These are phyloP conservation scores for Ammodytes dubius DNA, from an alignment of 2,113 vertebrate species.

Conservation along the genomic window DNA sequence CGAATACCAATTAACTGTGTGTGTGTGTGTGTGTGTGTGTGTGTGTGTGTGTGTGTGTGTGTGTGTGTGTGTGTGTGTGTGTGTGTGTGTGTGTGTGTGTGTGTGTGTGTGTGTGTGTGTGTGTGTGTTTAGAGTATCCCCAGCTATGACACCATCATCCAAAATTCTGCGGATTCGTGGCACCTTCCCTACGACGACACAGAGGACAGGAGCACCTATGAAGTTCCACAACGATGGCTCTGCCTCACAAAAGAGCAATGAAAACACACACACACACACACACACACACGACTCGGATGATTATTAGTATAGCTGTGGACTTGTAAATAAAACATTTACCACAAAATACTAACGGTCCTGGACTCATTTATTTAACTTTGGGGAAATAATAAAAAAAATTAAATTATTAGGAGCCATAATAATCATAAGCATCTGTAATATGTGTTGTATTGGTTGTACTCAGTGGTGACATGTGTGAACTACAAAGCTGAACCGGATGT, in stretches of 20 bases:
- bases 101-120: conserved; percentile 19
- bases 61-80: conserved; percentile 46
- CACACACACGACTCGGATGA: not conserved
- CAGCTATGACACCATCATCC: conserved; percentile 91
- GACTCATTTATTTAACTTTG: not conserved
- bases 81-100: conserved; percentile 20
- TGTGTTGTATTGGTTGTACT: not conserved
- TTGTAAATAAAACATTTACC: conserved; percentile 55
- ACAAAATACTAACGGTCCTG: not conserved
- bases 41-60: conserved; percentile 46
- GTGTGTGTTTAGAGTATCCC: conserved; percentile 82
- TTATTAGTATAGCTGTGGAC: not conserved
- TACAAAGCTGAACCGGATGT: conserved; percentile 42
- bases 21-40: conserved; percentile 30
- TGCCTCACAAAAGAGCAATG: conserved; percentile 84
- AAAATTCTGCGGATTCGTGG: conserved; percentile 90
- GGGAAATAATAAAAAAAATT: no score
- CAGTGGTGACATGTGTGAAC: not conserved
- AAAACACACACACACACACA: not conserved
- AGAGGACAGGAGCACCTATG: conserved; percentile 86
- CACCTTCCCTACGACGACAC: conserved; percentile 93
- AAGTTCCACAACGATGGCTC: conserved; percentile 93
- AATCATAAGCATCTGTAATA: not conserved
- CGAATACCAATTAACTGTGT: not conserved
- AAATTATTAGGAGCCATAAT: not conserved